Percentiles rank a stretch among this genome's conserved stretches.
Conservation (phyloP, 2,888 invertebrate genomes). For the Cheilosia vernalis region DNA sequence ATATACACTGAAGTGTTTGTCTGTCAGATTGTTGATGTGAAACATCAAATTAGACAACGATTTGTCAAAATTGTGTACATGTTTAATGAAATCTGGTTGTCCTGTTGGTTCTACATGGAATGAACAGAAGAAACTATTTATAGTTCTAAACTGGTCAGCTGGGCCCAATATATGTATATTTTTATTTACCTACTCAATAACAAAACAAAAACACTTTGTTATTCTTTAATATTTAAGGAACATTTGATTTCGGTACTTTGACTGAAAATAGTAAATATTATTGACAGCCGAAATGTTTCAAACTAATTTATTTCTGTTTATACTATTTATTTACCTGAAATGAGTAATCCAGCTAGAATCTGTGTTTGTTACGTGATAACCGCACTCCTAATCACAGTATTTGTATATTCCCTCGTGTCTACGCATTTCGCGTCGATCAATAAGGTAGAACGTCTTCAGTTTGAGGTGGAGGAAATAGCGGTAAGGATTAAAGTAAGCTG, state of each 20-base stretch:
- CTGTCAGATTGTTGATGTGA: too few relatives aligned
- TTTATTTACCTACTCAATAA: too few relatives aligned
- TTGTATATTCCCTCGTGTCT: constrained; percentile 76
- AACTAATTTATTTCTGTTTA: constrained; percentile 15
- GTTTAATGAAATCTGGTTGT: too few relatives aligned
- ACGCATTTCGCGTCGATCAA: constrained; percentile 74
- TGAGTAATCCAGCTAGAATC: constrained; percentile 73
- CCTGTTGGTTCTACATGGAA: too few relatives aligned
- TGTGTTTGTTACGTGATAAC: constrained; percentile 77
- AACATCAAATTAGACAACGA: too few relatives aligned
- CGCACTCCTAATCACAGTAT: constrained; percentile 75
- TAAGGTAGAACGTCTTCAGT: constrained; percentile 72
- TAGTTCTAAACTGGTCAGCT: neutral
- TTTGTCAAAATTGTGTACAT: too few relatives aligned
- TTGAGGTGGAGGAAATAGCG: constrained; percentile 77
- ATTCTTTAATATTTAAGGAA: too few relatives aligned
- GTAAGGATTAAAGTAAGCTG: constrained; percentile 54
- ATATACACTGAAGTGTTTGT: too few relatives aligned
- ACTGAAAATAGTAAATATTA: too few relatives aligned
- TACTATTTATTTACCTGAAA: constrained; percentile 38
- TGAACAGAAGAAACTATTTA: neutral
- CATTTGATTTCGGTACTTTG: too few relatives aligned
- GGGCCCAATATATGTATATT: too few relatives aligned
- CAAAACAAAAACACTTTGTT: too few relatives aligned
- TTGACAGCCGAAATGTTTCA: constrained; percentile 10